Evolutionary conservation across 2,797 vertebrate species (phyloP).

Genomic region (Dipus sagitta): DNA sequence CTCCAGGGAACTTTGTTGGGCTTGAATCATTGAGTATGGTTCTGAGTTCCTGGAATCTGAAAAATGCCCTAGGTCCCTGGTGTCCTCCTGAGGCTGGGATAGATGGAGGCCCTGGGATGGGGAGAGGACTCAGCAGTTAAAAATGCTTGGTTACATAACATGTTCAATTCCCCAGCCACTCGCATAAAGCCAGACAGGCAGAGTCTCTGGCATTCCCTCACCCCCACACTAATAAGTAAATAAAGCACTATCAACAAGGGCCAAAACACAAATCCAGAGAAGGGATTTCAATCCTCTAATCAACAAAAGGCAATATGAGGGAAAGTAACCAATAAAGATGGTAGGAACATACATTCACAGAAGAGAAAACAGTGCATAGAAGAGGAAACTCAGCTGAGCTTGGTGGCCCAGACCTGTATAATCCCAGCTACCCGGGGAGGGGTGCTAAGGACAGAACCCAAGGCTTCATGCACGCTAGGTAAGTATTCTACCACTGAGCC

Average conservation of each 20-base stretch:
- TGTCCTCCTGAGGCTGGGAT: neutral
- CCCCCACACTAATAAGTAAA: neutral
- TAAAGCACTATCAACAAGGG: neutral
- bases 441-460: neutral
- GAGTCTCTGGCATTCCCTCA: no score
- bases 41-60: neutral
- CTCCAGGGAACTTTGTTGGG: neutral
- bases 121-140: no score
- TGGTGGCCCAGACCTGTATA: no score
- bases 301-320: neutral
- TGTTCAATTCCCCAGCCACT: no score
- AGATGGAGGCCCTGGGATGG: neutral
- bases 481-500: neutral
- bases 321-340: slow-evolving; percentile 14
- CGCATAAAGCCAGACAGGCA: no score
- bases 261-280: neutral
- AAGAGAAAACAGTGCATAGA: neutral
- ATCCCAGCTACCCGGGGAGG: neutral
- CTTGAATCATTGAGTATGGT: neutral
- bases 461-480: neutral
- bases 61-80: neutral
- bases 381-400: neutral
- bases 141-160: no score
- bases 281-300: neutral
- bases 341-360: neutral